Evolutionary conservation across 2,797 vertebrate genomes (phyloP).

Genomic region (Halcyon smyrnensis): DNA sequence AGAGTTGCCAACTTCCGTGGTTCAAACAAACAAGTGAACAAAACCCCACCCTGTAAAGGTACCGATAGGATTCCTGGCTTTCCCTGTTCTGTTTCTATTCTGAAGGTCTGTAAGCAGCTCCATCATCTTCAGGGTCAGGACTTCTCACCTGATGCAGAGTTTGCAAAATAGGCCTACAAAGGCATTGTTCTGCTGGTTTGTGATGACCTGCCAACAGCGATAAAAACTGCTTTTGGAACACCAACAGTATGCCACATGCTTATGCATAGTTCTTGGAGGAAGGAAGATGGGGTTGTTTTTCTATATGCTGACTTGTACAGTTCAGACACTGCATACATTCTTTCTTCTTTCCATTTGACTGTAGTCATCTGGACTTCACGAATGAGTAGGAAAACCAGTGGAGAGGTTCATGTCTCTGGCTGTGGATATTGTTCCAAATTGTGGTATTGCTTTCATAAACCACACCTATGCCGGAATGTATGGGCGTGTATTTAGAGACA

Average conservation of each 20-base stretch:
- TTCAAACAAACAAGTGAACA: background rate
- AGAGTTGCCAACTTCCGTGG: background rate
- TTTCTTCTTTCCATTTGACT: background rate
- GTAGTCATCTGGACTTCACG: background rate
- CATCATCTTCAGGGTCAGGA: background rate
- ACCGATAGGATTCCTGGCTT: background rate
- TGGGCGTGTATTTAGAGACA: background rate
- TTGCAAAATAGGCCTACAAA: background rate
- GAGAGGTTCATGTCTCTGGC: background rate
- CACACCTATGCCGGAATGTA: background rate
- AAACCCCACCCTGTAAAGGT: background rate
- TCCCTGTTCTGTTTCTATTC: background rate
- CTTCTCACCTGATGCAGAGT: background rate
- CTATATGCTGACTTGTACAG: background rate
- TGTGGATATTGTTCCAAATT: background rate
- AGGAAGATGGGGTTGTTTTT: background rate
- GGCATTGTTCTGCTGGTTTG: background rate
- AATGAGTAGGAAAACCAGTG: background rate
- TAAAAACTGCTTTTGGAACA: background rate
- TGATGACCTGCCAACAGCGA: background rate
- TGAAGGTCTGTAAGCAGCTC: background rate
- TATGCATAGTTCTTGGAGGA: background rate
- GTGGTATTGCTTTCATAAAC: background rate
- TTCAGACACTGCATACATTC: background rate
- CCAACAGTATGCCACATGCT: background rate